phyloP scores from a whole-genome alignment of 2,113 vertebrate genomes.

The Limnothrissa miodon region DNA sequence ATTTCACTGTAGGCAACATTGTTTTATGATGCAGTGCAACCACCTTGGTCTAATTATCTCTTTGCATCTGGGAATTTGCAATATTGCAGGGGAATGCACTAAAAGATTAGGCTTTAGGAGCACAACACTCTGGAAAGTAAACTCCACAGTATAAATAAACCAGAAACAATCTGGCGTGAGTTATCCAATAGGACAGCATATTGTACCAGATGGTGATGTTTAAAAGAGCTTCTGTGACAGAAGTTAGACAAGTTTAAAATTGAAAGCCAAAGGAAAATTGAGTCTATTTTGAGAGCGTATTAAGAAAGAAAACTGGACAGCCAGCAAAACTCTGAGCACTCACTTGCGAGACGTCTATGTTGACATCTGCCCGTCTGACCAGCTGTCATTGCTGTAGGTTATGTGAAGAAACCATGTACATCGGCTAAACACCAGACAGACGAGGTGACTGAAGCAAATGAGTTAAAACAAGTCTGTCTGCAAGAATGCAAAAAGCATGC shows the following conservation, averaged over 20 bases:
- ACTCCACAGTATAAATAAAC: neutral
- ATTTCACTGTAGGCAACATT: neutral
- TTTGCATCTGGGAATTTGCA: neutral
- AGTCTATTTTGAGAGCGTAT: too few species aligned
- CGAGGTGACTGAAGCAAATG: neutral
- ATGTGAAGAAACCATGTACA: neutral
- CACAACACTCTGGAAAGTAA: neutral
- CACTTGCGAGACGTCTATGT: neutral
- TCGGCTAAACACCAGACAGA: neutral
- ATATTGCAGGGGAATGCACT: slow-evolving; percentile 1
- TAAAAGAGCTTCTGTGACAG: too few species aligned
- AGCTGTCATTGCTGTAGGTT: neutral
- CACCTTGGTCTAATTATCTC: neutral
- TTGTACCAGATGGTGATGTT: neutral
- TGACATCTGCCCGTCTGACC: neutral
- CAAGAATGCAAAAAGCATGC: neutral
- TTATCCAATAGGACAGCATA: neutral
- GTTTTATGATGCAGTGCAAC: slow-evolving; percentile 9
- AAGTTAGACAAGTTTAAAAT: neutral
- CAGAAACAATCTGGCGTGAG: neutral
- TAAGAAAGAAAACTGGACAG: neutral
- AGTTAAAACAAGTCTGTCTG: neutral
- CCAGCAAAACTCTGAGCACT: neutral
- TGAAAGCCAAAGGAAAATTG: neutral
- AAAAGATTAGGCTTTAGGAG: neutral